phyloP scores from a whole-genome alignment of 2,113 vertebrate genomes.

The Leucopsar rothschildi region DNA sequence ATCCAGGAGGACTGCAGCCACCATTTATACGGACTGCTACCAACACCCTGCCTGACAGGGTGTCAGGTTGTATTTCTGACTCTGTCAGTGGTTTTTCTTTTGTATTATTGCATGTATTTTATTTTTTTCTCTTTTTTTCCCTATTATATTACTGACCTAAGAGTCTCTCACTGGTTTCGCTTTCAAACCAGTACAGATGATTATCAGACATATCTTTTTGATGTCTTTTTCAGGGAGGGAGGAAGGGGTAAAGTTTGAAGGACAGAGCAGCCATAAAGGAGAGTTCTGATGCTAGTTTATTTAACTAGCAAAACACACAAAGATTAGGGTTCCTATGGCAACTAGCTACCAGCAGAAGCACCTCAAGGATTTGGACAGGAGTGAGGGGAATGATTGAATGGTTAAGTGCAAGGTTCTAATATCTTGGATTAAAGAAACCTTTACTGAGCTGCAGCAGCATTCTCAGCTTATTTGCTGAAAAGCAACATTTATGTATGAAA shows the following conservation, averaged over 20 bases:
- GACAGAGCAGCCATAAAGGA: neutral
- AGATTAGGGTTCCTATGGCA: constrained; percentile 76
- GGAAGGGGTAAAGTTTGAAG: neutral
- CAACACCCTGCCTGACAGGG: no score
- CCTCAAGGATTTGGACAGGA: constrained; percentile 27
- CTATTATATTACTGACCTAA: no score
- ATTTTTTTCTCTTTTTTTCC: no score
- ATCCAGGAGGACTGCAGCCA: no score
- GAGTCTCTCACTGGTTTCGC: no score
- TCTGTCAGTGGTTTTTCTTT: no score
- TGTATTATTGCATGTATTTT: no score
- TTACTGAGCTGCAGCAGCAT: neutral
- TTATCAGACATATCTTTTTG: neutral
- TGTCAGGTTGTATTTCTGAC: no score
- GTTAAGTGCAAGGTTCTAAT: constrained; percentile 10
- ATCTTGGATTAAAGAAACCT: constrained; percentile 36
- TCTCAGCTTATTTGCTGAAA: neutral
- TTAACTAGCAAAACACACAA: constrained; percentile 64
- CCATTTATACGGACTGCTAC: no score
- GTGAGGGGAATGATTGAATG: neutral
- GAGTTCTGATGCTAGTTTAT: constrained; percentile 31
- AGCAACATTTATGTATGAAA: neutral
- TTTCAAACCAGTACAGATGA: no score
- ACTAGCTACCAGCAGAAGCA: constrained; percentile 46
- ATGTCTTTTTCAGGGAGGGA: neutral